Evolutionary conservation across 2,888 invertebrate genomes (phyloP).

Genomic region (Escarpia spicata): DNA sequence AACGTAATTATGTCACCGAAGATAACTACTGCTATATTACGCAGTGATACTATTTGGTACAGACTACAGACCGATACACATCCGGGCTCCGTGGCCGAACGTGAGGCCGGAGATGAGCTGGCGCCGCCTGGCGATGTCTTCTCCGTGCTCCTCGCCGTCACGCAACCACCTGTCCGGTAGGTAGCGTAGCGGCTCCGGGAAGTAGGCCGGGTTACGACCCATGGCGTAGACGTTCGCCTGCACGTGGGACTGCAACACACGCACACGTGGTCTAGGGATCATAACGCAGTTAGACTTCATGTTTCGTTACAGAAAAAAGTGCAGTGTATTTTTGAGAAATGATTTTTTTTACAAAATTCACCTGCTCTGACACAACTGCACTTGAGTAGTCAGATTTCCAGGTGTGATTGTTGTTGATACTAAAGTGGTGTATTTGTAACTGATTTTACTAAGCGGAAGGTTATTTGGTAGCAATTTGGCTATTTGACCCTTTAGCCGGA

Average conservation of each 20-base stretch:
- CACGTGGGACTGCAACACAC: conserved; percentile 58
- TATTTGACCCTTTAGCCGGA: no score
- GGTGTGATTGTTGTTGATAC: no score
- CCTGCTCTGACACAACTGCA: no score
- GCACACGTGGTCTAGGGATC: not conserved
- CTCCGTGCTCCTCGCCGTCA: conserved; percentile 47
- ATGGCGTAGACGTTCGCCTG: conserved; percentile 64
- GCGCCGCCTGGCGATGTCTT: conserved; percentile 44
- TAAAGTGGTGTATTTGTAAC: no score
- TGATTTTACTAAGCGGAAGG: no score
- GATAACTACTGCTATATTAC: not conserved
- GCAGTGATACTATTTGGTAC: not conserved
- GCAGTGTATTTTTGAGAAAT: no score
- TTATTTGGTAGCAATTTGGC: no score
- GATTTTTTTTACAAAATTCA: no score
- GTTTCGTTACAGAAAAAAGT: no score
- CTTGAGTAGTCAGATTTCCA: no score
- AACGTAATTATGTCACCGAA: conserved; percentile 55
- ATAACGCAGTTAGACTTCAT: no score
- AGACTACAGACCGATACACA: conserved; percentile 64
- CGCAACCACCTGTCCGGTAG: conserved; percentile 62
- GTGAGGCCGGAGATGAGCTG: conserved; percentile 53
- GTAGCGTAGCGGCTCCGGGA: conserved; percentile 57
- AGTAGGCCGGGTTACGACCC: conserved; percentile 58
- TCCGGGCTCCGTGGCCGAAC: conserved; percentile 64